A percentile compares a stretch with the other conserved stretches of the same genome.
These are phyloP conservation scores for Telmatochromis sp. DNA, from an alignment of 2,113 vertebrate genomes.

Conservation along the genomic window DNA sequence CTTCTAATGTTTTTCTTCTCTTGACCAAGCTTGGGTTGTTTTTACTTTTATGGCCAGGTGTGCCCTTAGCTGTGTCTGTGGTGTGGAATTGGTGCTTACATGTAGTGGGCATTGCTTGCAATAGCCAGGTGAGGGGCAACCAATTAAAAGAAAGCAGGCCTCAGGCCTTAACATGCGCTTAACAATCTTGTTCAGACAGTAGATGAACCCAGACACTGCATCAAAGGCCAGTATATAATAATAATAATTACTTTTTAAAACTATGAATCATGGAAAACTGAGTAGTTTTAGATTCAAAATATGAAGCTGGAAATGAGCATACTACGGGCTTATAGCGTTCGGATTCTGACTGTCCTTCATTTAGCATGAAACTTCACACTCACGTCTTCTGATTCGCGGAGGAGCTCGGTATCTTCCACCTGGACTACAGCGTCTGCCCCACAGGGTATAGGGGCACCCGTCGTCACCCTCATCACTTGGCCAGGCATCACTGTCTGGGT, in stretches of 20 bases:
- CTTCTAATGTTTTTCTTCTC: not conserved
- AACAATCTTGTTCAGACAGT: not conserved
- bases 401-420: constrained; percentile 97
- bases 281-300: not conserved
- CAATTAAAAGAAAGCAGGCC: not conserved
- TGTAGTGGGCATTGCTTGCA: not conserved
- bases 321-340: not conserved
- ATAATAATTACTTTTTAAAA: not conserved
- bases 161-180: not conserved
- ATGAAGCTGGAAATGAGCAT: not conserved
- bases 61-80: not conserved
- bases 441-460: constrained; percentile 97
- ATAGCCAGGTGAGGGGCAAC: not conserved
- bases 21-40: no score
- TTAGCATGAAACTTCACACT: constrained; percentile 38
- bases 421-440: constrained; percentile 98
- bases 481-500: constrained; percentile 99
- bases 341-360: not conserved
- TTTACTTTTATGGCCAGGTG: not conserved
- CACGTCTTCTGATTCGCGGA: constrained; percentile 97
- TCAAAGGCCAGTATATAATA: not conserved
- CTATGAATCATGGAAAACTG: not conserved
- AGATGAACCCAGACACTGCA: not conserved
- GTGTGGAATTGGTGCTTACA: not conserved
- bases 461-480: constrained; percentile 98